Conservation (phyloP, 2,797 vertebrate genomes). For the Labeo calbasu region DNA sequence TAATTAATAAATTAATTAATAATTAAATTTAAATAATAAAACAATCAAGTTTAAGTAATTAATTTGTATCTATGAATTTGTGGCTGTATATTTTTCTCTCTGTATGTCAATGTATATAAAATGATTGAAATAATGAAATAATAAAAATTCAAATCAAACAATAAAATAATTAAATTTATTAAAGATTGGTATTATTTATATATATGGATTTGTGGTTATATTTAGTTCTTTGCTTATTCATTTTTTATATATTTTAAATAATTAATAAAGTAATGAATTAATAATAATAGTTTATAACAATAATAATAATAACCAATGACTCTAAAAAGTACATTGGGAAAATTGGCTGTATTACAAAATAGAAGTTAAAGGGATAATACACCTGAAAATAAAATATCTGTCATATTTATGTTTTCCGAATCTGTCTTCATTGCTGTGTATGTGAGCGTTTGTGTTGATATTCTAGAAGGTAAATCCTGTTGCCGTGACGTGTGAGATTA, state of each 20-base stretch:
- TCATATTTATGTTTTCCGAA: not conserved
- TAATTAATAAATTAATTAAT: too few relatives aligned
- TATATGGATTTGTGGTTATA: not conserved
- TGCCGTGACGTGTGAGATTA: not conserved
- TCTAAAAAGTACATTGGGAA: not conserved
- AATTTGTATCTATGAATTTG: not conserved
- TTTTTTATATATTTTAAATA: not conserved
- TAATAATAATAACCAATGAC: not conserved
- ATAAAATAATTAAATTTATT: not conserved
- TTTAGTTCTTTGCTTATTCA: not conserved
- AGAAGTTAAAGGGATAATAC: not conserved
- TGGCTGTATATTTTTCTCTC: not conserved
- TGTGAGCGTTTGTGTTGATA: not conserved
- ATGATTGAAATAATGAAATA: not conserved
- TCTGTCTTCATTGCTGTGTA: not conserved
- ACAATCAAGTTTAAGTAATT: too few relatives aligned
- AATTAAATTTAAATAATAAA: too few relatives aligned
- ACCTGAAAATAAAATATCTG: not conserved
- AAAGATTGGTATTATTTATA: not conserved
- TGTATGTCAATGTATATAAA: not conserved
- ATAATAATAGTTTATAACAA: not conserved
- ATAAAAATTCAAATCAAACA: not conserved
- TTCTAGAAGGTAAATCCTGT: constrained; percentile 12
- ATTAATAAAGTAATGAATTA: not conserved
- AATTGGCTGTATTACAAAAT: not conserved